Evolutionary conservation across 1,140 invertebrate species (phyloP), one percentile per base, ranked within the genome.

Genomic region (Neodiprion virginianus): DNA sequence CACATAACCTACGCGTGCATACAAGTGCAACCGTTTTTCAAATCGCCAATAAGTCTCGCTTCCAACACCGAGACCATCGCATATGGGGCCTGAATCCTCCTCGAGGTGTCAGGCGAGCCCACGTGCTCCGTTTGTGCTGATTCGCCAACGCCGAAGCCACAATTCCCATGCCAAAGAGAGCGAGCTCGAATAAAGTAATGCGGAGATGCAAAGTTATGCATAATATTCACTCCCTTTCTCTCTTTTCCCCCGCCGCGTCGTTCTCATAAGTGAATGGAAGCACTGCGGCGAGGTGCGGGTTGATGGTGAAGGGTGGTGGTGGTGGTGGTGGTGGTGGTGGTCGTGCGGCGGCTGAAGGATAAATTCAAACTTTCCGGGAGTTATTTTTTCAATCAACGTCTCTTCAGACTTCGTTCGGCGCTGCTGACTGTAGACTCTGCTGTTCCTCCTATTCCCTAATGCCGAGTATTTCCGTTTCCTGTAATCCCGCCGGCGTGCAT

Each of bases 201-300:
- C 75, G 75, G 76, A 80, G 79, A 78, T 75, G 75, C 78, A 76
- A 79, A 81, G 79, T 82, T 79, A 80, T 78, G 78, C 77, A 79
- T 82, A 82, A 82, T 80, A 80, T 82, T 82, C 77, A 69, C 53
- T 61, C 53, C 53, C 53, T 61, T 17, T 61, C 53, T 17, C 53
- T 61, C 53, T 5, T 61, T 61, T 61, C 8, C 53, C 8, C 53
- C 7, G 23, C 61, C 72, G 72, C 49, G 40, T 61, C 69, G 66
- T 70, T 53, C 70, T 71, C 48, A 70, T 61, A 75, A 70, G 69
- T 50, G 74, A 75, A 71, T 65, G 69, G 53, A 75, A 71, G 67
- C 40, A 53, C 61, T 61, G 70, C 48, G 40, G 28, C 14, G 47
- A 67, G 74, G 67, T 61, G 49, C 8, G 48, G 48, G 21, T 12